A percentile compares a stretch with the other conserved stretches of the same genome.
These are phyloP conservation scores for Charaxes varanes DNA, from an alignment of 1,140 invertebrate species.

Conservation along the genomic window DNA sequence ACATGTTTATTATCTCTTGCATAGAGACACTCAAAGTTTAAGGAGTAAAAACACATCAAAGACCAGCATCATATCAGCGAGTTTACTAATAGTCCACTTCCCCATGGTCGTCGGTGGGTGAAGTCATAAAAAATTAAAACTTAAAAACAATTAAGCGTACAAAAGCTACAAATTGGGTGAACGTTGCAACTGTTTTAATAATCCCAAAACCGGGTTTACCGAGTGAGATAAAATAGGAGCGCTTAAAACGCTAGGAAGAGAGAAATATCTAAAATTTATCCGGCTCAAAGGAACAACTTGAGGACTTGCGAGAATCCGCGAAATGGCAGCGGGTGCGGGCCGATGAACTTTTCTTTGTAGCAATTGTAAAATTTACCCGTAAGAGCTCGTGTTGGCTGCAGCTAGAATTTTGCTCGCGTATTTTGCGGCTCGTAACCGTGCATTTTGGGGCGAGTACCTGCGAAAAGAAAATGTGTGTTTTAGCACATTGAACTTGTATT, in stretches of 20 bases:
- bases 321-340: conserved; percentile 29
- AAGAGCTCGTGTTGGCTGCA: conserved; percentile 15
- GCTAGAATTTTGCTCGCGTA: neutral
- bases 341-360: conserved; percentile 35
- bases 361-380: conserved; percentile 35
- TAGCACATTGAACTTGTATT: too few species aligned
- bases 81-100: too few species aligned
- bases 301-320: conserved; percentile 32
- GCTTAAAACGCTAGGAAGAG: neutral
- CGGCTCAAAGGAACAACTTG: conserved; percentile 28
- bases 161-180: too few species aligned
- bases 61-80: too few species aligned
- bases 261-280: conserved; percentile 30
- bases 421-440: neutral
- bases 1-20: too few species aligned
- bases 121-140: too few species aligned
- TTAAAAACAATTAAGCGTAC: too few species aligned
- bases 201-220: neutral
- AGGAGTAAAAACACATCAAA: too few species aligned
- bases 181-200: too few species aligned
- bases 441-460: conserved; percentile 25
- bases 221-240: neutral
- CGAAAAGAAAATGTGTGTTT: conserved; percentile 21
- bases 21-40: too few species aligned
- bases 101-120: too few species aligned